These are phyloP conservation scores for Psittacula echo DNA, from an alignment of 2,797 vertebrate species.

Conservation along the genomic window DNA sequence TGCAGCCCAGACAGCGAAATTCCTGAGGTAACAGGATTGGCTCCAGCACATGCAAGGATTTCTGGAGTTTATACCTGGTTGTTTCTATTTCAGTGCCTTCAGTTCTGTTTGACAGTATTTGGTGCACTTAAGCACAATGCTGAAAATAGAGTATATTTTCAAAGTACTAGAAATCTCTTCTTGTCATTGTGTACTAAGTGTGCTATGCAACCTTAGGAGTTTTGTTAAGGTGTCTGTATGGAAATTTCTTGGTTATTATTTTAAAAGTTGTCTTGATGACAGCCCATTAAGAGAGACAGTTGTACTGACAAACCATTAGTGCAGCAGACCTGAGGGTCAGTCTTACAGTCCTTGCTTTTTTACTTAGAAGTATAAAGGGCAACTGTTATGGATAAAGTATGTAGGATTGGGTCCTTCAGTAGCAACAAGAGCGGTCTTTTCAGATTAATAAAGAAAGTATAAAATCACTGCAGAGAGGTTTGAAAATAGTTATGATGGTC, in stretches of 20 bases:
- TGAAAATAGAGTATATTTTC: not conserved
- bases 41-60: not conserved
- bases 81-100: accelerated
- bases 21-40: not conserved
- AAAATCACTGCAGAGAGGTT: not conserved
- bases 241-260: not conserved
- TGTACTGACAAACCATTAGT: not conserved
- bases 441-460: not conserved
- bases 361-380: not conserved
- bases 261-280: slow-evolving; percentile 36
- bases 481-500: not conserved
- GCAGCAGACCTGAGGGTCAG: not conserved
- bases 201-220: not conserved
- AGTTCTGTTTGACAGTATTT: not conserved
- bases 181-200: not conserved
- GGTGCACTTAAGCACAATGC: not conserved
- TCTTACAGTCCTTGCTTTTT: not conserved
- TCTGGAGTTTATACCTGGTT: accelerated
- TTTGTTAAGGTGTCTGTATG: not conserved
- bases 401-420: not conserved
- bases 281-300: slow-evolving; percentile 6
- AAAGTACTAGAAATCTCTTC: not conserved
- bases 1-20: not conserved
- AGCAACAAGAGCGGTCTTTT: not conserved
- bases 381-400: not conserved